phyloP scores from a whole-genome alignment of 2,113 vertebrate species.

The Otolemur garnettii region DNA sequence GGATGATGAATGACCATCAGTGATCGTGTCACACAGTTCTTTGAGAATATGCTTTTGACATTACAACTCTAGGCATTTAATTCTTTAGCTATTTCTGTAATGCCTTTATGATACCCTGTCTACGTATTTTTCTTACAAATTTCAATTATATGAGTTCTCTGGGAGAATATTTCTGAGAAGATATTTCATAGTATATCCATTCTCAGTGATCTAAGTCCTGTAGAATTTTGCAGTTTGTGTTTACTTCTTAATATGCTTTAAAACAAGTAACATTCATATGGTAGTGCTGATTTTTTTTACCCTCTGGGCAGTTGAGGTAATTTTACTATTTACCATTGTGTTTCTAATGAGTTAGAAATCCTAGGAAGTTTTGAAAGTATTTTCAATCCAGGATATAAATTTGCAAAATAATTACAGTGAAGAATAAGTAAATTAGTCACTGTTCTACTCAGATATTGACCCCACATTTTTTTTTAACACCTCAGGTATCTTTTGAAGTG shows the following conservation, averaged over 20 bases:
- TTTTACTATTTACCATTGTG: conserved; percentile 47
- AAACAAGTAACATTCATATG: background rate
- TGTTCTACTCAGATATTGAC: background rate
- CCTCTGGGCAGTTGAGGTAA: conserved; percentile 23
- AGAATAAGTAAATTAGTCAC: background rate
- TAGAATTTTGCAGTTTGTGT: conserved; percentile 61
- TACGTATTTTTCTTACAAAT: conserved; percentile 59
- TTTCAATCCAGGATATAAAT: conserved; percentile 50
- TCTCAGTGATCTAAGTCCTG: conserved; percentile 40
- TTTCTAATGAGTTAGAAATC: conserved; percentile 48
- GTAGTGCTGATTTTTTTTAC: conserved; percentile 34
- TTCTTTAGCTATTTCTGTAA: background rate
- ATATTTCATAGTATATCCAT: conserved; percentile 29
- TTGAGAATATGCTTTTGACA: background rate
- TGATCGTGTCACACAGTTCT: conserved; percentile 19
- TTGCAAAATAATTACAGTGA: conserved; percentile 47
- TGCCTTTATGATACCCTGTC: background rate
- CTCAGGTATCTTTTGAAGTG: background rate
- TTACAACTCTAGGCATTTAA: conserved; percentile 30
- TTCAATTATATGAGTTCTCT: conserved; percentile 56
- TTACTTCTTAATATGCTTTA: conserved; percentile 36
- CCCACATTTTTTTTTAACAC: background rate
- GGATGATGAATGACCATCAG: background rate
- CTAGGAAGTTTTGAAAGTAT: conserved; percentile 51
- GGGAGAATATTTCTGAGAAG: conserved; percentile 56